phyloP scores from a whole-genome alignment of 1,140 invertebrate species.

The Eulimnadia texana region DNA sequence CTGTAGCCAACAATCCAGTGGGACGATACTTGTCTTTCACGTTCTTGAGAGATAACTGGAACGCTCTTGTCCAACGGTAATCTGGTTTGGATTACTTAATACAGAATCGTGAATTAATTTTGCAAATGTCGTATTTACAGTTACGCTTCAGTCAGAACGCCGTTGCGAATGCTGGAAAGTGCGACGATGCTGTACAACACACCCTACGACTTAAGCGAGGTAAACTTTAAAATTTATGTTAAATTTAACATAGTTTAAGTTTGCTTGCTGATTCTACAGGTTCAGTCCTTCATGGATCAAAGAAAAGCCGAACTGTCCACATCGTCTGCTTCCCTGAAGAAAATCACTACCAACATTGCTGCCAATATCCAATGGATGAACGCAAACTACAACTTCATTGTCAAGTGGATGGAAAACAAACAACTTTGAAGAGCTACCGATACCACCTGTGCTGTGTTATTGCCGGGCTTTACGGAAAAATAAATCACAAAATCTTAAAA shows the following conservation, averaged over 20 bases:
- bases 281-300: slow-evolving; percentile 23
- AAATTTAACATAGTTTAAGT: too few relatives aligned
- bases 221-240: too few relatives aligned
- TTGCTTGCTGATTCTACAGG: slow-evolving; percentile 19
- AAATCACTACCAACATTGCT: slow-evolving; percentile 58
- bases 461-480: background rate
- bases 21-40: slow-evolving; percentile 49
- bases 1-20: slow-evolving; percentile 22
- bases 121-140: too few relatives aligned
- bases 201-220: too few relatives aligned
- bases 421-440: background rate
- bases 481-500: background rate
- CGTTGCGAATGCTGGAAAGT: too few relatives aligned
- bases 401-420: slow-evolving; percentile 24
- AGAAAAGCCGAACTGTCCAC: slow-evolving; percentile 36
- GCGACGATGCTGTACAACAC: too few relatives aligned
- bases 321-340: slow-evolving; percentile 48
- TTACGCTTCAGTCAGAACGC: too few relatives aligned
- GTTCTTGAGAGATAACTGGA: slow-evolving; percentile 53
- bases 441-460: too few relatives aligned
- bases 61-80: too few relatives aligned
- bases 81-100: too few relatives aligned
- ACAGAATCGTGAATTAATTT: too few relatives aligned
- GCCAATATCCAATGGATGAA: slow-evolving; percentile 69
- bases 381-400: slow-evolving; percentile 51